These are phyloP conservation scores for Podotricha telesiphe DNA, from an alignment of 2,888 invertebrate genomes.

Conservation along the genomic window DNA sequence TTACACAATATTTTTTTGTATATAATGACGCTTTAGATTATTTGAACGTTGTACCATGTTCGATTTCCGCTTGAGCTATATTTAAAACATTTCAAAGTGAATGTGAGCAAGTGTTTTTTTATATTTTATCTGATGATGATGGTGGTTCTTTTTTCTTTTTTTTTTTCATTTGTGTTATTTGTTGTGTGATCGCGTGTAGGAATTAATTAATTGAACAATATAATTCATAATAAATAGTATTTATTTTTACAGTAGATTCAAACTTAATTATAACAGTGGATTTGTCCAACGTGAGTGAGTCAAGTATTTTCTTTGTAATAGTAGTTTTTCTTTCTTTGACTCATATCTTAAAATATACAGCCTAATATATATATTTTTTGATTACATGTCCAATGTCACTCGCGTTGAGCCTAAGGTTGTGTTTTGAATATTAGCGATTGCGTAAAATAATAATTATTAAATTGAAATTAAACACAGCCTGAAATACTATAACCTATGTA, in stretches of 20 bases:
- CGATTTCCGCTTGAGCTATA: not conserved
- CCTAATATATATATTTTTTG: constrained; percentile 1
- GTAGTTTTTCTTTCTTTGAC: not conserved
- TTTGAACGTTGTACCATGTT: not conserved
- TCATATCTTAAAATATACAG: constrained; percentile 9
- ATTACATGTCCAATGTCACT: not conserved
- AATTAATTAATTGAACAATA: constrained; percentile 35
- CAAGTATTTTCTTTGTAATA: not conserved
- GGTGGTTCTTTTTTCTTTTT: not conserved
- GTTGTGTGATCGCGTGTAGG: constrained; percentile 23
- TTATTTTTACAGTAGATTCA: constrained; percentile 41
- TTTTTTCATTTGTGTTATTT: not conserved
- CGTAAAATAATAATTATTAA: not conserved
- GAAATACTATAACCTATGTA: constrained; percentile 49
- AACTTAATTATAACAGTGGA: constrained; percentile 8
- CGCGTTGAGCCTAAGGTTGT: constrained; percentile 23
- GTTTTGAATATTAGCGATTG: not conserved
- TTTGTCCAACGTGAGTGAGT: constrained; percentile 25
- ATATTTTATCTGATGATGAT: no score
- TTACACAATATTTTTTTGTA: not conserved
- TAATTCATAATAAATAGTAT: constrained; percentile 41
- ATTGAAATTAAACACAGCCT: constrained; percentile 39
- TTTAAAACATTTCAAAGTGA: no score
- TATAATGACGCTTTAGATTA: no score
- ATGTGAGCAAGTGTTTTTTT: not conserved